Conservation (phyloP, 2,888 invertebrate species). For the Pheosia tremula region DNA sequence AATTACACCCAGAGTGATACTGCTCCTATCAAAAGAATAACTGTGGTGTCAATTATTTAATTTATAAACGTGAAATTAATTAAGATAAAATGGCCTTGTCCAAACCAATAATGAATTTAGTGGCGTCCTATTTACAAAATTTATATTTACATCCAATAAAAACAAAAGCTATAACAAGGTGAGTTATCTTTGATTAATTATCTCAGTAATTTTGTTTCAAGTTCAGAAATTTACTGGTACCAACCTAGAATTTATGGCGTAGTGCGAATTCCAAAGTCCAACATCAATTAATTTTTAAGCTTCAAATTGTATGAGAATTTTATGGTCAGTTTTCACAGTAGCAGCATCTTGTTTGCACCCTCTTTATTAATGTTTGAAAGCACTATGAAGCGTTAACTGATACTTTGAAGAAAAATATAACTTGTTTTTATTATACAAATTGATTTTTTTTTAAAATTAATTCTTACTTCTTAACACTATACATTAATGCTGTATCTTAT, state of each 20-base stretch:
- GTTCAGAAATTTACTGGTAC: slow-evolving; percentile 4
- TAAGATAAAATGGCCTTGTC: slow-evolving; percentile 86
- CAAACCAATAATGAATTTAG: slow-evolving; percentile 88
- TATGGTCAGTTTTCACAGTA: no score
- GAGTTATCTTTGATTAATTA: slow-evolving; percentile 42
- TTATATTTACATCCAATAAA: slow-evolving; percentile 90
- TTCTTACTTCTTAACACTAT: no score
- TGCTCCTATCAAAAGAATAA: neutral
- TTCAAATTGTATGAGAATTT: no score
- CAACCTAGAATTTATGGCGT: slow-evolving; percentile 5
- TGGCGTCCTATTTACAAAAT: slow-evolving; percentile 90
- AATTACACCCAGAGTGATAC: slow-evolving; percentile 26
- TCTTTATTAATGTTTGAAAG: no score
- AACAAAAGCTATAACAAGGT: slow-evolving; percentile 93
- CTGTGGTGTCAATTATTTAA: neutral
- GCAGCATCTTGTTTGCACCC: no score
- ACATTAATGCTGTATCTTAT: no score
- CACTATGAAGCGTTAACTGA: no score
- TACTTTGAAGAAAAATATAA: no score
- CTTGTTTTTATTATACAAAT: no score
- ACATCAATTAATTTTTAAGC: neutral
- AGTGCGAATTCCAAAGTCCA: slow-evolving; percentile 8
- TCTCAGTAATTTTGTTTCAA: slow-evolving; percentile 6
- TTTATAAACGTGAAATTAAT: slow-evolving; percentile 3
- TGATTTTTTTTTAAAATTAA: no score